Conservation (phyloP, 2,113 vertebrate genomes). For the Catharus minimus region DNA sequence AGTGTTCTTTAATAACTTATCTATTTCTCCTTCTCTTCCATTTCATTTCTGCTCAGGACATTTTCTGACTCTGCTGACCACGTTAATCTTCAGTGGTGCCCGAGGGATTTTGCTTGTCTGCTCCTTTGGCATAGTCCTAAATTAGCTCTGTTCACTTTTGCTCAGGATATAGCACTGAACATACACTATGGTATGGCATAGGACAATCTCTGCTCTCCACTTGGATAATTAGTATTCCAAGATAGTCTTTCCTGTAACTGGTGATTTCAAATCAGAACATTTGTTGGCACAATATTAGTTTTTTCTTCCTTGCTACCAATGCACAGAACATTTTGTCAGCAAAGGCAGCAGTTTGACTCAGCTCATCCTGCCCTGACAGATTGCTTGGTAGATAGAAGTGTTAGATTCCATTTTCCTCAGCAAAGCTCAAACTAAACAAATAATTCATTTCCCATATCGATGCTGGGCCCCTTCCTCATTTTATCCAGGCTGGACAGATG, state of each 20-base stretch:
- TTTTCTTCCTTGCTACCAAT: constrained; percentile 12
- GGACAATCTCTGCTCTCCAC: constrained; percentile 7
- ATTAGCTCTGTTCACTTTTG: background rate
- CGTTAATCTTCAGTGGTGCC: background rate
- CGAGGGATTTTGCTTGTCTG: constrained; percentile 2
- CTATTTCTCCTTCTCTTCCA: constrained; percentile 16
- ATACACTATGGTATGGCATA: background rate
- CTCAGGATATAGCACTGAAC: background rate
- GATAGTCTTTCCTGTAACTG: background rate
- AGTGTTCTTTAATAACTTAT: constrained; percentile 23
- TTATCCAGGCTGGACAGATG: background rate
- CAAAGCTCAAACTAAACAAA: constrained; percentile 9
- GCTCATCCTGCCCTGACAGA: constrained; percentile 5
- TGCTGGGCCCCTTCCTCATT: background rate
- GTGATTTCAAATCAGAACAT: constrained; percentile 17
- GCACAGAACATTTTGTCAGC: constrained; percentile 30
- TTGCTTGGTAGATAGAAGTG: background rate
- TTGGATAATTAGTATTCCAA: constrained; percentile 38
- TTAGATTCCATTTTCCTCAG: constrained; percentile 29
- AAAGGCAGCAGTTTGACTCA: background rate
- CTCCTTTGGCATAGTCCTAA: constrained; percentile 35
- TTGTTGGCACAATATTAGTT: constrained; percentile 21
- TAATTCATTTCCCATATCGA: background rate
- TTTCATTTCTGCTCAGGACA: background rate
- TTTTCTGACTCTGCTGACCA: constrained; percentile 42